These are phyloP conservation scores for Drosophila prosaltans DNA, from an alignment of 1,140 invertebrate genomes.

Conservation along the genomic window DNA sequence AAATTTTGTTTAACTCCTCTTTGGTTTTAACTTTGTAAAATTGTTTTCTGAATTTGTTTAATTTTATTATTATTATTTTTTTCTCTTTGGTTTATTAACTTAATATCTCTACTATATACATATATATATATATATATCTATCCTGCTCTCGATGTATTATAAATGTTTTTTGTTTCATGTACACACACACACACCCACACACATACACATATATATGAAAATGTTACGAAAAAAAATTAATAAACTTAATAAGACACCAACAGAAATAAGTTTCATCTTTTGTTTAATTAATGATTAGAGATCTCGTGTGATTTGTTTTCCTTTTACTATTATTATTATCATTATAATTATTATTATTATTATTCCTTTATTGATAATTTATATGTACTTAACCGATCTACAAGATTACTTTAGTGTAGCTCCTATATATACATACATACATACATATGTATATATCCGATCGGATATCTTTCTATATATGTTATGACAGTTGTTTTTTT, in stretches of 20 bases:
- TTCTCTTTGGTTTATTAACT: constrained; percentile 22
- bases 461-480: background rate
- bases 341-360: constrained; percentile 42
- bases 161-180: constrained; percentile 44
- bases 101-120: background rate
- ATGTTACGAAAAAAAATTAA: constrained; percentile 5
- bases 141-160: constrained; percentile 41
- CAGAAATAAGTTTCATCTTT: constrained; percentile 46
- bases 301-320: constrained; percentile 53
- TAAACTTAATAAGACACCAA: constrained; percentile 50
- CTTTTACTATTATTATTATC: constrained; percentile 35
- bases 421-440: constrained; percentile 26
- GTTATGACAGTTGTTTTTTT: background rate
- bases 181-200: background rate
- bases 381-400: constrained; percentile 43
- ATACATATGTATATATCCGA: constrained; percentile 22
- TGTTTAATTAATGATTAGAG: constrained; percentile 44
- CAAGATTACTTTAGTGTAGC: constrained; percentile 45
- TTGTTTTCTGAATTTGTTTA: constrained; percentile 34
- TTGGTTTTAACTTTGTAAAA: constrained; percentile 48
- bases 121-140: background rate
- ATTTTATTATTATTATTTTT: constrained; percentile 34
- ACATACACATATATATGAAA: too few species aligned
- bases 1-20: constrained; percentile 35
- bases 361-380: constrained; percentile 51